Evolutionary conservation across 2,113 vertebrate species (phyloP).

Genomic region (Malurus cyaneus): DNA sequence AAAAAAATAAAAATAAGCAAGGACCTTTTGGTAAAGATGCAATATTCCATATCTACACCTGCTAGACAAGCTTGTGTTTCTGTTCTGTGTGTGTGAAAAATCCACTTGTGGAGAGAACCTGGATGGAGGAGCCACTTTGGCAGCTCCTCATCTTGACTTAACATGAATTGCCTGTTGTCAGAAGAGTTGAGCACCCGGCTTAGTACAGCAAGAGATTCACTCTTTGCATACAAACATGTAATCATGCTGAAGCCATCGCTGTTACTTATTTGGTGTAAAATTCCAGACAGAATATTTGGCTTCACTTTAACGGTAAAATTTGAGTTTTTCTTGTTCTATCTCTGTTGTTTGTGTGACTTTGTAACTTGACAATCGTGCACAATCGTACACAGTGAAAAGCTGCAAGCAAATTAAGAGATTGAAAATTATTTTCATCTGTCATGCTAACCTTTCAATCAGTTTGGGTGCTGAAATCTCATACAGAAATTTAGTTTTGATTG

Average conservation of each 20-base stretch:
- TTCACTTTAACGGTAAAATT: neutral
- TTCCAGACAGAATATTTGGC: neutral
- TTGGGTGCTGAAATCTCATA: neutral
- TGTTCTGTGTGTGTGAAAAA: neutral
- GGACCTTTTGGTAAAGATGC: neutral
- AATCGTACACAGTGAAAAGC: neutral
- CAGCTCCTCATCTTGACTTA: neutral
- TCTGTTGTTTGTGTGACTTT: neutral
- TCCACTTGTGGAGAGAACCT: neutral
- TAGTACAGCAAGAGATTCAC: neutral
- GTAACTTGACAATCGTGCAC: neutral
- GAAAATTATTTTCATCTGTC: neutral
- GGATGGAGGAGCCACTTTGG: neutral
- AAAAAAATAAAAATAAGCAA: neutral
- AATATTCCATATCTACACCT: neutral
- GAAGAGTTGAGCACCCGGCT: neutral
- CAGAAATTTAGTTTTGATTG: neutral
- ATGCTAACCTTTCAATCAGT: neutral
- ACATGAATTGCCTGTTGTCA: neutral
- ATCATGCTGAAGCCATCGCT: rapidly evolving
- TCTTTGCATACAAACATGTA: neutral
- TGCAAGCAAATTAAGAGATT: neutral
- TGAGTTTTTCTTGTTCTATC: neutral
- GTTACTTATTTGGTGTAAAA: neutral
- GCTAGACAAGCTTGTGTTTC: neutral